phyloP scores from a whole-genome alignment of 2,888 invertebrate genomes.

The Caenorhabditis becei region DNA sequence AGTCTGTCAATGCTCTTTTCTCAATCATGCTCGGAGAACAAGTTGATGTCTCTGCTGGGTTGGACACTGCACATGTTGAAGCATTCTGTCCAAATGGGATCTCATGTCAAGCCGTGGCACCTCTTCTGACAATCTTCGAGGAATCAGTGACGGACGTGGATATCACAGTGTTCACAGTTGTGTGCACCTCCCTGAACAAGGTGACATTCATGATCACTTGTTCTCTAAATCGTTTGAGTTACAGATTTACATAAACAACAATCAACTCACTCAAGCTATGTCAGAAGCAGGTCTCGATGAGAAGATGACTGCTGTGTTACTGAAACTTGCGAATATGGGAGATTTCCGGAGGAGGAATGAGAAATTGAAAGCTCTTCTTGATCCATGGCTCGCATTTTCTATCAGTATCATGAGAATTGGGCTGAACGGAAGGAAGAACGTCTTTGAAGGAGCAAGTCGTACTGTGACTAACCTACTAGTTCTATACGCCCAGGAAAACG shows the following conservation, averaged over 20 bases:
- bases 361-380: conserved; percentile 36
- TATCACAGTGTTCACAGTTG: conserved; percentile 75
- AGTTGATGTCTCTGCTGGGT: conserved; percentile 75
- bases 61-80: conserved; percentile 73
- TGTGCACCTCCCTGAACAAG: conserved; percentile 76
- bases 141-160: conserved; percentile 69
- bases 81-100: conserved; percentile 70
- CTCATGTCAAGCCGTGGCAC: conserved; percentile 73
- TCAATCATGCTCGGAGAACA: conserved; percentile 77
- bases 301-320: conserved; percentile 28
- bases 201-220: too few relatives aligned
- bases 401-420: conserved; percentile 46
- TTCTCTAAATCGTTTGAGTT: too few relatives aligned
- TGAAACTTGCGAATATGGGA: conserved; percentile 38
- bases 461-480: conserved; percentile 22
- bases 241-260: conserved; percentile 77
- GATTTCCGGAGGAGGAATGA: conserved; percentile 17
- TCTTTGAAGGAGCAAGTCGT: conserved; percentile 35
- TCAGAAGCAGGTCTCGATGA: conserved; percentile 75
- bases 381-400: conserved; percentile 53
- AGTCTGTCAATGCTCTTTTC: conserved; percentile 76
- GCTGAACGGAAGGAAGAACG: conserved; percentile 9
- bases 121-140: conserved; percentile 69
- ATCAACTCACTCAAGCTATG: conserved; percentile 76
- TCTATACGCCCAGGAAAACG: conserved; percentile 47